Conservation (phyloP, 2,888 invertebrate species). For the Oscheius onirici region DNA sequence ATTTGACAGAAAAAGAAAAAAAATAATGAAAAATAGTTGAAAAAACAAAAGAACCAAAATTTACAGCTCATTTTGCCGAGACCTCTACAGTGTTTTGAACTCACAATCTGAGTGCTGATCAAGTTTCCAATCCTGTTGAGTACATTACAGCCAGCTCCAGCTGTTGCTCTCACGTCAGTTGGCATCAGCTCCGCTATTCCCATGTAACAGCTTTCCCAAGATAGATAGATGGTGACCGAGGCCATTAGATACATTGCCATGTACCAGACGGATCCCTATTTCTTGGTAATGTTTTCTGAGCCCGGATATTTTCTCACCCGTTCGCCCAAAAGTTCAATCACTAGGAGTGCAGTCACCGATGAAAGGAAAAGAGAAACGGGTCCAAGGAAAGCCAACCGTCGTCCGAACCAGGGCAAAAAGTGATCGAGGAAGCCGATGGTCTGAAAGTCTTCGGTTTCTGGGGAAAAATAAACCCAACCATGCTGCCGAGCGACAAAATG, state of each 20-base stretch:
- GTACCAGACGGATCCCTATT: neutral
- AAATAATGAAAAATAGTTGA: no score
- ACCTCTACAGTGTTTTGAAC: no score
- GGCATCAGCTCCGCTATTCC: neutral
- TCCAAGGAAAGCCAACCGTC: neutral
- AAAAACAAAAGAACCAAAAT: no score
- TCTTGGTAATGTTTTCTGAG: neutral
- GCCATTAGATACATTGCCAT: neutral
- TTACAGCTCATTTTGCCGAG: neutral
- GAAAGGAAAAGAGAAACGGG: neutral
- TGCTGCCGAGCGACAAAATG: no score
- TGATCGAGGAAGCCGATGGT: no score
- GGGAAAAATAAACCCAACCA: no score
- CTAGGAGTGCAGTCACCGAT: neutral
- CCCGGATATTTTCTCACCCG: neutral
- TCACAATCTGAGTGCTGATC: neutral
- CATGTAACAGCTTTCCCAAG: neutral
- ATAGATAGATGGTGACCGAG: neutral
- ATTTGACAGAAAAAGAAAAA: no score
- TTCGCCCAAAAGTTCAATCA: neutral
- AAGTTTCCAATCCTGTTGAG: neutral
- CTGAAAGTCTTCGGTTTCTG: no score
- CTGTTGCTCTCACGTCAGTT: neutral
- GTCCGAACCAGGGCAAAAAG: no score
- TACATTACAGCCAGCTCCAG: neutral